Conservation (phyloP, 2,888 invertebrate genomes). For the Stramonita haemastoma region DNA sequence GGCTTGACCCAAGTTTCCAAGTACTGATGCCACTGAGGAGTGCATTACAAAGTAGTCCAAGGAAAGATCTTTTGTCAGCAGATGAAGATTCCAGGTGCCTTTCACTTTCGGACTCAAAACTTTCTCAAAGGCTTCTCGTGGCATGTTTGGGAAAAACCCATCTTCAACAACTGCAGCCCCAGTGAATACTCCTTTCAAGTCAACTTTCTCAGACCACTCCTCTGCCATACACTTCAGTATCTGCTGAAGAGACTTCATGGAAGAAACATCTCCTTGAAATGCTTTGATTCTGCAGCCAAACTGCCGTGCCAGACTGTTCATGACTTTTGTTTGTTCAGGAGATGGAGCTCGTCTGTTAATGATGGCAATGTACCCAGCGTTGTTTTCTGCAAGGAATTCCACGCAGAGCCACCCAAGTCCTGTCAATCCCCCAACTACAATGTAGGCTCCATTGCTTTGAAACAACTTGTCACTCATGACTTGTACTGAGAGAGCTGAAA, state of each 20-base stretch:
- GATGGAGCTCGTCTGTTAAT: conserved; percentile 54
- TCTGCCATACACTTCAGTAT: neutral
- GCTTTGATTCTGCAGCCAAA: conserved; percentile 49
- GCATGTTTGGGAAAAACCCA: conserved; percentile 49
- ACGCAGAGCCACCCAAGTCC: conserved; percentile 67
- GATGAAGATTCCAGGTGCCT: conserved; percentile 66
- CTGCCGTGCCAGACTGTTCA: conserved; percentile 41
- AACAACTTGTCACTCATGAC: conserved; percentile 45
- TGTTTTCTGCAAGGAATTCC: conserved; percentile 51
- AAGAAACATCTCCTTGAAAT: conserved; percentile 56
- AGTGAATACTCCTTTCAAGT: conserved; percentile 61
- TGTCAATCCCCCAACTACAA: conserved; percentile 64
- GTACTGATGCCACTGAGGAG: conserved; percentile 62
- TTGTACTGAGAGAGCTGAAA: neutral
- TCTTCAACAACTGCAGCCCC: conserved; percentile 61
- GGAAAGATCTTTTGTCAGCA: conserved; percentile 49
- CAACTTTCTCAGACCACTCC: conserved; percentile 13
- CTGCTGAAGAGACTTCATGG: conserved; percentile 47
- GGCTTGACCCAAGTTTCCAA: conserved; percentile 64
- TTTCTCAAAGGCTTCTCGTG: conserved; percentile 48
- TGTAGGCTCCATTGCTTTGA: conserved; percentile 53
- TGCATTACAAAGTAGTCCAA: conserved; percentile 67
- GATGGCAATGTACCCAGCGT: conserved; percentile 56
- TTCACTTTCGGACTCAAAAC: conserved; percentile 60
- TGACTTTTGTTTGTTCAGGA: conserved; percentile 38